Percentiles rank a stretch among this genome's conserved stretches.
phyloP scores from a whole-genome alignment of 2,888 invertebrate species.

The Kuschelorhynchus macadamiae region DNA sequence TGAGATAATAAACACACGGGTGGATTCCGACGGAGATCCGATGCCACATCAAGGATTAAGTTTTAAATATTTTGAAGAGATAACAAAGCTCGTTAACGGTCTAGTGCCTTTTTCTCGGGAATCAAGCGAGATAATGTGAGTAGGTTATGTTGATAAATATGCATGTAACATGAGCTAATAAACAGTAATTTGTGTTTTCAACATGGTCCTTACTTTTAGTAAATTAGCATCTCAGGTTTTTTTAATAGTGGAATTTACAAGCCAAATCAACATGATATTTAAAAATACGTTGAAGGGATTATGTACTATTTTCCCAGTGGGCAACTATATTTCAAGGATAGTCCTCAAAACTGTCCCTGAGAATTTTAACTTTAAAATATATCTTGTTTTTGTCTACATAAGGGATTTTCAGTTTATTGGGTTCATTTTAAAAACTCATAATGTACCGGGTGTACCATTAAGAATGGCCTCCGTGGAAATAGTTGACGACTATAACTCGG shows the following conservation, averaged over 20 bases:
- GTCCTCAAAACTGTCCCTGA: no score
- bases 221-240: not conserved
- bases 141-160: constrained; percentile 26
- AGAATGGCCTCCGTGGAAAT: no score
- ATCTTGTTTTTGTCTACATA: no score
- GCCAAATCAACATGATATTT: no score
- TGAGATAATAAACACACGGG: constrained; percentile 30
- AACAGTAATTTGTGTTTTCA: constrained; percentile 13
- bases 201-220: not conserved
- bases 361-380: no score
- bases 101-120: constrained; percentile 37
- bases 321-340: no score
- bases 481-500: no score
- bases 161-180: constrained; percentile 18
- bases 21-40: constrained; percentile 49
- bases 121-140: not conserved
- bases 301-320: no score
- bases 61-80: constrained; percentile 58
- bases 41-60: constrained; percentile 65
- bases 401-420: no score
- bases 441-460: no score
- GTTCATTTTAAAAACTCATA: no score
- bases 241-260: not conserved
- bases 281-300: no score
- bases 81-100: constrained; percentile 48